Evolutionary conservation across 2,113 vertebrate species (phyloP), one percentile per base, ranked within the genome.

Genomic region (Mirounga angustirostris): DNA sequence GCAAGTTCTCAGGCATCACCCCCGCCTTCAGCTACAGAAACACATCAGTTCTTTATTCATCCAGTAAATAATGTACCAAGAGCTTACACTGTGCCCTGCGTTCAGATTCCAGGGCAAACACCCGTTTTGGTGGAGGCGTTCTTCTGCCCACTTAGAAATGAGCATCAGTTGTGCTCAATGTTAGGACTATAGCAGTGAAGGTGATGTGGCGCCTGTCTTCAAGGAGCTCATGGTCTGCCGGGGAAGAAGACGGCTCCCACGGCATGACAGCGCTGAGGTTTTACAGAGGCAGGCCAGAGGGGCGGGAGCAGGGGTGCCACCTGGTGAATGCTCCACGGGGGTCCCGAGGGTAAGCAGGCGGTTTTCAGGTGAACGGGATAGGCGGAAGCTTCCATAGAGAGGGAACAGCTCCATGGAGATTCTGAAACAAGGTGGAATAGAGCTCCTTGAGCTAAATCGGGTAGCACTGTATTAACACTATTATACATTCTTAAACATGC

Each of bases 31-130:
- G 83, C 43, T 87, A 92, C 30, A 95, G 69, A 86, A 95, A 40
- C 11, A 52, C 26, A 69, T 63, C 52, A 30, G 59, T 58, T 95
- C 69, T 73, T 58, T 73, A 52, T 58, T 87, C 54, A 56, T n/a
- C 91, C 73, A 46, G 33, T 94, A 65, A 81, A 65, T 85, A 69
- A 61, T 74, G 33, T 58, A 88, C 86, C 78, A 92, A 69, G 61
- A 89, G 24, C 33, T 82, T 84, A 22, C 33, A 46, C 50, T 40
- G 10, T 40, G 46, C 12, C 22, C 2, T 43, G 12, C 82, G 12
- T 81, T 95, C 85, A 50, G 80, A 90, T 84, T 92, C 74, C 81
- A 98, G 15, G 46, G 78, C 22, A 40, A 67, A 43, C 21, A 46
- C 30, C 36, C 80, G 16, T 65, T 90, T 43, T 2, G 16, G 50